Conservation (phyloP, 1,140 invertebrate genomes). For the Drosophila pruinosa region DNA sequence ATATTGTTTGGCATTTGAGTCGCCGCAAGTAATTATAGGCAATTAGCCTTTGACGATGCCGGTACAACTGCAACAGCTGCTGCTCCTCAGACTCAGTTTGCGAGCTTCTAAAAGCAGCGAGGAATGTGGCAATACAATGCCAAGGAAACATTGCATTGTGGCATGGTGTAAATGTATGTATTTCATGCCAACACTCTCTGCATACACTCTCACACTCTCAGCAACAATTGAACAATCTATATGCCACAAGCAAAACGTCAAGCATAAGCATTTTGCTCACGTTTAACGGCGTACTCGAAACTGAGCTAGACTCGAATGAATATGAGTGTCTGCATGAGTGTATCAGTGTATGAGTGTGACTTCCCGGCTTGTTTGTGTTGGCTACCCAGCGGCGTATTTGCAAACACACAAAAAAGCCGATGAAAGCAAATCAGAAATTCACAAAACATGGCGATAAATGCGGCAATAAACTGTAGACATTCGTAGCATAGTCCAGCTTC, state of each 20-base stretch:
- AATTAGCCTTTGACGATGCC: conserved; percentile 46
- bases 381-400: background rate
- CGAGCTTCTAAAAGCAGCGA: conserved; percentile 30
- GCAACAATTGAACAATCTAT: conserved; percentile 5
- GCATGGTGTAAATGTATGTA: background rate
- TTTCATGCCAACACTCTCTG: conserved; percentile 14
- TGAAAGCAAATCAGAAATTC: conserved; percentile 67
- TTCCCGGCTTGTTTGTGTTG: background rate
- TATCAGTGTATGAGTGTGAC: background rate
- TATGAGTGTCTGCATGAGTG: background rate
- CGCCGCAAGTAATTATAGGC: conserved; percentile 55
- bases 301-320: background rate
- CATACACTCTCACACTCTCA: conserved; percentile 6
- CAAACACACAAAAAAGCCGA: conserved; percentile 4
- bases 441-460: conserved; percentile 41
- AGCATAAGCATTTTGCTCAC: conserved; percentile 43
- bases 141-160: conserved; percentile 25
- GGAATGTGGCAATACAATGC: conserved; percentile 40
- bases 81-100: background rate
- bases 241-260: background rate
- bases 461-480: conserved; percentile 1
- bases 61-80: conserved; percentile 9
- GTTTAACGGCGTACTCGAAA: background rate
- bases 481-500: background rate
- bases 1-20: conserved; percentile 35